Conservation (phyloP, 2,113 vertebrate genomes). For the Mungos mungo region DNA sequence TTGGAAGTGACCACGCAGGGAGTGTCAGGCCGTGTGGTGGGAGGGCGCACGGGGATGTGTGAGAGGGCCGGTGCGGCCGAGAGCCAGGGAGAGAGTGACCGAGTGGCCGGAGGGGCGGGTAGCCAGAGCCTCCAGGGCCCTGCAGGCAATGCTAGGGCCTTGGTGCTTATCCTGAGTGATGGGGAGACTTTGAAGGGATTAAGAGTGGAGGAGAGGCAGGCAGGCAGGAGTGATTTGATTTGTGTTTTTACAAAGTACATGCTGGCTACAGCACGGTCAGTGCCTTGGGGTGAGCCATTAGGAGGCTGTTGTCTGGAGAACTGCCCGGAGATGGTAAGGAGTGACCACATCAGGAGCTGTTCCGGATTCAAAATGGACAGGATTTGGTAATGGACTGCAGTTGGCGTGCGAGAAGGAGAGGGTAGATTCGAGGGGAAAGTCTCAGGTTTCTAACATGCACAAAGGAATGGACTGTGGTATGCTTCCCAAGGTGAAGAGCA, state of each 20-base stretch:
- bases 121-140: not conserved
- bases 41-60: not conserved
- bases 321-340: not conserved
- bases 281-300: not conserved
- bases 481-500: not conserved
- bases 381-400: not conserved
- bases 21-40: not conserved
- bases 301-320: not conserved
- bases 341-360: not conserved
- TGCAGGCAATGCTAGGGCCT: too few species aligned
- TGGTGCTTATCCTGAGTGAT: not conserved
- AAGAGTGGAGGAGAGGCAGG: not conserved
- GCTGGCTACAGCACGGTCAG: not conserved
- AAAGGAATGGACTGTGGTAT: not conserved
- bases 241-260: not conserved
- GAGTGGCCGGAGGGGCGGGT: too few species aligned
- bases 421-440: not conserved
- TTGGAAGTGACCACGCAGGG: not conserved
- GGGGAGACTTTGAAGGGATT: not conserved
- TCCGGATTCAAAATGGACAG: not conserved
- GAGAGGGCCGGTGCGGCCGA: not conserved
- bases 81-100: not conserved
- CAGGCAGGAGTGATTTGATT: not conserved
- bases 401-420: not conserved
- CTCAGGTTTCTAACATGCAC: not conserved